A percentile compares a stretch with the other conserved stretches of the same genome.
These are phyloP conservation scores for Colius striatus DNA, from an alignment of 2,113 vertebrate species.

Conservation along the genomic window DNA sequence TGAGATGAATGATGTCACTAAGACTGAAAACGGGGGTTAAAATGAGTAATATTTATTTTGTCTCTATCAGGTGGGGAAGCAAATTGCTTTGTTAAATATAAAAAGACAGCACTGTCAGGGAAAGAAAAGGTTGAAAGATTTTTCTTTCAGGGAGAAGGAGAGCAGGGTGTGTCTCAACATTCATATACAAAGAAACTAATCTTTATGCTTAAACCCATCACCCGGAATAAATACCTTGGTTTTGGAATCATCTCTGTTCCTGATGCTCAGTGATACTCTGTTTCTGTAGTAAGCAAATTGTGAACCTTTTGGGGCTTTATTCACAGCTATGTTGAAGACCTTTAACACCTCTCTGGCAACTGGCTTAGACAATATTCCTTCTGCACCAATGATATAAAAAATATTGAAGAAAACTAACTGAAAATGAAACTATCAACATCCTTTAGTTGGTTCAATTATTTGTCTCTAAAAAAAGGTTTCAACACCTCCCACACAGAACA, in stretches of 20 bases:
- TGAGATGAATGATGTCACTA: no score
- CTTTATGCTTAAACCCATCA: not conserved
- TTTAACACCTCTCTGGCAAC: conserved; percentile 8
- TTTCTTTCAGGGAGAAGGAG: not conserved
- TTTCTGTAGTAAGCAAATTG: not conserved
- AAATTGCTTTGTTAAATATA: not conserved
- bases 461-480: conserved; percentile 73
- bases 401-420: conserved; percentile 42
- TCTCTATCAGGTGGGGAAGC: not conserved
- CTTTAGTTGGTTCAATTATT: conserved; percentile 70
- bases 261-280: not conserved
- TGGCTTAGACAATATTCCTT: not conserved
- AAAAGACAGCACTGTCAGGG: not conserved
- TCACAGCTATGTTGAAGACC: not conserved
- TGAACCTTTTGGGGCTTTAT: not conserved
- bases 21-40: not conserved
- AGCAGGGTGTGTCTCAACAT: not conserved
- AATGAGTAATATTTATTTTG: not conserved
- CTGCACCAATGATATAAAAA: not conserved
- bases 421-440: conserved; percentile 69
- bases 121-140: not conserved
- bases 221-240: not conserved
- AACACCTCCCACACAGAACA: conserved; percentile 74
- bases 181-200: not conserved
- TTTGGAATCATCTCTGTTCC: not conserved